phyloP scores from a whole-genome alignment of 2,888 invertebrate species.

The Nomada hirtipes region DNA sequence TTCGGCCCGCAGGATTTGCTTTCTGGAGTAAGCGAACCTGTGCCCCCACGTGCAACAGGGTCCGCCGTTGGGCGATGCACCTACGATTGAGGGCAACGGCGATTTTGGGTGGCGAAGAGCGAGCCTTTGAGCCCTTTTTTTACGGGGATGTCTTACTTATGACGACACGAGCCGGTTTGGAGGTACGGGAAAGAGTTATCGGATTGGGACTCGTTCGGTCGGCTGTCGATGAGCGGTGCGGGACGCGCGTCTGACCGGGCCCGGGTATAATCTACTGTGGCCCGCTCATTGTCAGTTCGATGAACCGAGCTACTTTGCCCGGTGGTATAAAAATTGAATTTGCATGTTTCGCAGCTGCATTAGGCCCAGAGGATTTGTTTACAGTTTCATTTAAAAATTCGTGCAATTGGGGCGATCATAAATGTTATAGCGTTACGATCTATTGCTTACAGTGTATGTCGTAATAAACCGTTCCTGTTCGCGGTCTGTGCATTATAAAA shows the following conservation, averaged over 20 bases:
- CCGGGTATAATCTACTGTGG: constrained; percentile 9
- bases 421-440: too few relatives aligned
- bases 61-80: constrained; percentile 18
- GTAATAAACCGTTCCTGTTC: too few relatives aligned
- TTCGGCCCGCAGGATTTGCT: constrained; percentile 52
- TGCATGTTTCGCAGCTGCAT: too few relatives aligned
- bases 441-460: too few relatives aligned
- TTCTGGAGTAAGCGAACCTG: constrained; percentile 19
- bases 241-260: not conserved
- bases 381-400: too few relatives aligned
- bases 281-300: not conserved
- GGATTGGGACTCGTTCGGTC: not conserved
- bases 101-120: constrained; percentile 1
- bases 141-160: constrained; percentile 40
- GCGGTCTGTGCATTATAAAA: too few relatives aligned
- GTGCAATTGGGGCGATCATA: too few relatives aligned
- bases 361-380: too few relatives aligned
- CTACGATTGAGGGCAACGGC: constrained; percentile 13
- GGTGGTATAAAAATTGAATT: too few relatives aligned
- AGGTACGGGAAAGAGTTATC: constrained; percentile 9
- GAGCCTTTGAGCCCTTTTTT: not conserved
- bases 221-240: not conserved
- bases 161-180: not conserved
- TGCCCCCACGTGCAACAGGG: not conserved
- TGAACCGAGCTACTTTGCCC: too few relatives aligned